These are phyloP conservation scores for Sterna hirundo DNA, from an alignment of 2,113 vertebrate species.

Conservation along the genomic window DNA sequence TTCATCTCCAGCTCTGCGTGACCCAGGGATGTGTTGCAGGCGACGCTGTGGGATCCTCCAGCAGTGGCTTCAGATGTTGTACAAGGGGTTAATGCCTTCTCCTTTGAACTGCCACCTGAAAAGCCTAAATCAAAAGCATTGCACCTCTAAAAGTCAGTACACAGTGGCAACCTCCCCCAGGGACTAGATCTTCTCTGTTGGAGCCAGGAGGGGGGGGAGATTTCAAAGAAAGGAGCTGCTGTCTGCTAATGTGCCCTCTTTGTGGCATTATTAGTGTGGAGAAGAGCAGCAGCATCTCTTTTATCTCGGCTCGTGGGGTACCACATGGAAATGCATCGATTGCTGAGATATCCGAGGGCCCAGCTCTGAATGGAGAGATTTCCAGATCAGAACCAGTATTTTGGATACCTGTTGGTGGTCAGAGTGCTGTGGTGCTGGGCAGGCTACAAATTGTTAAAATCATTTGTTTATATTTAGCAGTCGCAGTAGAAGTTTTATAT, in stretches of 20 bases:
- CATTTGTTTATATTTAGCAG: neutral
- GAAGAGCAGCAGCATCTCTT: neutral
- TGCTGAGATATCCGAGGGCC: neutral
- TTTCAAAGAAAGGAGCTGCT: constrained; percentile 2
- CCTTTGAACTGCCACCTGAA: neutral
- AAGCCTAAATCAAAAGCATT: neutral
- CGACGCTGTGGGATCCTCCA: neutral
- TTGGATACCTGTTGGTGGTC: neutral
- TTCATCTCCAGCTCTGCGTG: neutral
- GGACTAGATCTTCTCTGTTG: neutral
- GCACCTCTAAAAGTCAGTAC: neutral
- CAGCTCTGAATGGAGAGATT: neutral
- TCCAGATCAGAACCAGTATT: neutral
- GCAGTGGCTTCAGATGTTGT: neutral
- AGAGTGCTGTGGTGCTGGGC: neutral
- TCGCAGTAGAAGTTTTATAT: neutral
- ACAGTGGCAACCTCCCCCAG: neutral
- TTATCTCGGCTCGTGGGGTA: neutral
- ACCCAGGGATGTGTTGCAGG: neutral
- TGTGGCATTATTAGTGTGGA: neutral
- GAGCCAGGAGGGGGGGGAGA: neutral
- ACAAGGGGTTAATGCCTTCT: neutral
- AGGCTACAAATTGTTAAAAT: constrained; percentile 10
- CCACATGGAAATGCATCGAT: rapidly evolving
- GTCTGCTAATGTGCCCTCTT: neutral